Conservation (phyloP, 2,797 vertebrate species). For the Carcharodon carcharias region DNA sequence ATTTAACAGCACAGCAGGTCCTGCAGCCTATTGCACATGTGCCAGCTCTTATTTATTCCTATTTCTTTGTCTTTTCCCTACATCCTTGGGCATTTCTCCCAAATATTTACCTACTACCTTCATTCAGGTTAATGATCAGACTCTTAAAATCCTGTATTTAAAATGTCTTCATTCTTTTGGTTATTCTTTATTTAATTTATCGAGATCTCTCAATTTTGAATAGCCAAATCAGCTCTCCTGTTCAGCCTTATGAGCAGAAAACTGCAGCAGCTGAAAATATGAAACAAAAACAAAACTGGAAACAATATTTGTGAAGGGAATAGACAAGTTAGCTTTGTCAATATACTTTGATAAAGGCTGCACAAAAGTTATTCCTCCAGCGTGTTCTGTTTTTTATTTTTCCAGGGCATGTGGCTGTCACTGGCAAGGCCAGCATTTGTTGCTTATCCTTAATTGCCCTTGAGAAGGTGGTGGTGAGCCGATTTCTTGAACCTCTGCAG, state of each 20-base stretch:
- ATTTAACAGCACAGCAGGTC: background rate
- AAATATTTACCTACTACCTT: background rate
- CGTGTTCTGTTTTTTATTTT: background rate
- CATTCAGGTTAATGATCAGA: background rate
- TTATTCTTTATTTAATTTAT: background rate
- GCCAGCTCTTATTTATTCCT: background rate
- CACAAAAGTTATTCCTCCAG: background rate
- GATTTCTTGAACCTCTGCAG: too few species aligned
- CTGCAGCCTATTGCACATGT: background rate
- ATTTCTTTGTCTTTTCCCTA: background rate
- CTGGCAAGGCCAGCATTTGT: background rate
- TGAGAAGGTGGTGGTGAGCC: background rate
- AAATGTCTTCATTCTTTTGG: background rate
- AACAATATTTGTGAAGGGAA: background rate
- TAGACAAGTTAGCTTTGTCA: background rate
- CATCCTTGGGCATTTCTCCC: background rate
- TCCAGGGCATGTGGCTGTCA: background rate
- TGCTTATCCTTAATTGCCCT: background rate
- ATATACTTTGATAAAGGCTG: background rate
- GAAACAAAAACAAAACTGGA: background rate
- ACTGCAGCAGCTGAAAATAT: background rate
- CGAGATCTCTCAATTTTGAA: background rate
- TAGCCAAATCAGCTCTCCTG: background rate
- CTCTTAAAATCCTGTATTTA: background rate
- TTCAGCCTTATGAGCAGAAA: background rate